A percentile compares a stretch with the other conserved stretches of the same genome.
Evolutionary conservation across 2,113 vertebrate genomes (phyloP).

Genomic region (Tupaia chinensis): DNA sequence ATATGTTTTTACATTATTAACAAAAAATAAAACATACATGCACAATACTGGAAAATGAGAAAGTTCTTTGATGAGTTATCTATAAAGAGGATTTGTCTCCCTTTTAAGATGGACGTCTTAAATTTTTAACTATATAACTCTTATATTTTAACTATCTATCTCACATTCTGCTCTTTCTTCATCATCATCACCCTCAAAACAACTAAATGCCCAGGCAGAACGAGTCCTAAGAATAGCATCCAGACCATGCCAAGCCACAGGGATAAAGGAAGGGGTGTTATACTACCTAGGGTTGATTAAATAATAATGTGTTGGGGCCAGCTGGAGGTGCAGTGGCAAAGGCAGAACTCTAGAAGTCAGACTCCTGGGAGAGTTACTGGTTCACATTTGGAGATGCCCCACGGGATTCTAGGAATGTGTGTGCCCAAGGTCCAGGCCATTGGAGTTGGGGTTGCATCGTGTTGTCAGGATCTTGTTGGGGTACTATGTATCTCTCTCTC

Average conservation of each 20-base stretch:
- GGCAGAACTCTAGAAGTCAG: no score
- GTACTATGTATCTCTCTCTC: no score
- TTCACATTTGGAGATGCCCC: no score
- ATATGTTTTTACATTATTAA: no score
- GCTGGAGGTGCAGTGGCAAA: no score
- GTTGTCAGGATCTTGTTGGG: no score
- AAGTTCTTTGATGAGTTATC: not conserved
- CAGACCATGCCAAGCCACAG: accelerated
- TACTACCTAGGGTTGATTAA: not conserved
- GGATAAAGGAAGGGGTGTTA: not conserved
- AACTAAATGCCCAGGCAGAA: not conserved
- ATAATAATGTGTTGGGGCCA: not conserved
- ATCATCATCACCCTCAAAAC: not conserved
- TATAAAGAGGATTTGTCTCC: not conserved
- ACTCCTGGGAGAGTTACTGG: no score
- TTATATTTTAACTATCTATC: not conserved
- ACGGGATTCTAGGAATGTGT: no score
- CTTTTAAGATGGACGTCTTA: not conserved
- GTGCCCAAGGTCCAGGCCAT: no score
- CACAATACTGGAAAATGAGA: not conserved
- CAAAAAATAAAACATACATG: not conserved
- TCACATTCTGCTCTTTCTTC: not conserved
- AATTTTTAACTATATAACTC: not conserved
- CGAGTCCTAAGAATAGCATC: no score
- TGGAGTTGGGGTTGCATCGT: no score